phyloP scores from a whole-genome alignment of 2,888 invertebrate genomes.

The Malachius bipustulatus region DNA sequence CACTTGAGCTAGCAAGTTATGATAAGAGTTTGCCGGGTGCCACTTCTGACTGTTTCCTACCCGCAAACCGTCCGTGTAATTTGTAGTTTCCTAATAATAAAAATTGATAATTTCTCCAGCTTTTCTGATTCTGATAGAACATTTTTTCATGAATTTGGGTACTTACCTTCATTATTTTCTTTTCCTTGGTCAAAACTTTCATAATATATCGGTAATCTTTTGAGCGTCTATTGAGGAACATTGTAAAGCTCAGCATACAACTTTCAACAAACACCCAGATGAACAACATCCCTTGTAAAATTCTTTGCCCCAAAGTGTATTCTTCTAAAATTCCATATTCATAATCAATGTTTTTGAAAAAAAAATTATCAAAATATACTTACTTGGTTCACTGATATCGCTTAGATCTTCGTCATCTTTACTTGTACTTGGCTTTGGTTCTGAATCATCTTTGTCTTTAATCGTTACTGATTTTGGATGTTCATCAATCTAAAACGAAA shows the following conservation, averaged over 20 bases:
- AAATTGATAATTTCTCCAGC: too few species aligned
- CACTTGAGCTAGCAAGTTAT: constrained; percentile 28
- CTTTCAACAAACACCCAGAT: constrained; percentile 64
- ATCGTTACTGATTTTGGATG: not conserved
- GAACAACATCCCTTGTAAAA: constrained; percentile 45
- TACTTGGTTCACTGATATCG: constrained; percentile 1
- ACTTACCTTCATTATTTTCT: constrained; percentile 72
- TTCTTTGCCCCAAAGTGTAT: constrained; percentile 40
- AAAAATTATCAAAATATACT: not conserved
- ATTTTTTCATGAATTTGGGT: too few species aligned
- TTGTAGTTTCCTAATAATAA: constrained; percentile 51
- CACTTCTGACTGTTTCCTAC: constrained; percentile 56
- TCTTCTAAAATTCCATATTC: constrained; percentile 16
- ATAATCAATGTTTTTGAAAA: not conserved
- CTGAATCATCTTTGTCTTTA: constrained; percentile 5
- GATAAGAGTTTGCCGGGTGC: constrained; percentile 39
- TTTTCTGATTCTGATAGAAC: not conserved
- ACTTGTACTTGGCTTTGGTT: constrained; percentile 11
- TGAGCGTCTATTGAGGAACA: constrained; percentile 75
- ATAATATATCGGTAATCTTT: constrained; percentile 92
- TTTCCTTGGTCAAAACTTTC: constrained; percentile 76
- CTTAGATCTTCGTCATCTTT: constrained; percentile 14
- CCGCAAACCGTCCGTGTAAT: constrained; percentile 54
- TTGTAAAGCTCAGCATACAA: constrained; percentile 68
- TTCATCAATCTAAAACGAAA: too few species aligned